phyloP scores from a whole-genome alignment of 2,113 vertebrate genomes.

The Atractosteus spatula region DNA sequence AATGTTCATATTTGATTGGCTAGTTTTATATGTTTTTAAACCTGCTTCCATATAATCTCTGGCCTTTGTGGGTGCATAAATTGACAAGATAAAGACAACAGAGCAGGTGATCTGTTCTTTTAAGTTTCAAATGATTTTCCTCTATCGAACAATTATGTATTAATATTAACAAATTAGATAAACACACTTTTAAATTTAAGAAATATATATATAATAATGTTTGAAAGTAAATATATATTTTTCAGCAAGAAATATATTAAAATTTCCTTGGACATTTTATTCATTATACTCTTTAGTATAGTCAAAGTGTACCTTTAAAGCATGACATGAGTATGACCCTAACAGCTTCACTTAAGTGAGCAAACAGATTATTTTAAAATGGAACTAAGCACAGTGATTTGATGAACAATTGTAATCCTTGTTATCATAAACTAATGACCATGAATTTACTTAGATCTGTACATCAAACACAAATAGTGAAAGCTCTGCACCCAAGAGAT shows the following conservation, averaged over 20 bases:
- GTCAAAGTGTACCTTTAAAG: not conserved
- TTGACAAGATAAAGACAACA: too few relatives aligned
- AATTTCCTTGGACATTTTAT: not conserved
- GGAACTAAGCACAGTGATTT: conserved; percentile 23
- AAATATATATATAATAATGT: not conserved
- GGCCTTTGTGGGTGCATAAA: too few relatives aligned
- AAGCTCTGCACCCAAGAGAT: conserved; percentile 12
- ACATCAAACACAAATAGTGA: conserved; percentile 18
- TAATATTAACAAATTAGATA: too few relatives aligned
- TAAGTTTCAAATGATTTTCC: too few relatives aligned
- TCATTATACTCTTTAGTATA: too few relatives aligned
- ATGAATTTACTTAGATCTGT: conserved; percentile 22
- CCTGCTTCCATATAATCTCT: too few relatives aligned
- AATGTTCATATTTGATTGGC: too few relatives aligned
- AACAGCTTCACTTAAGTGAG: not conserved
- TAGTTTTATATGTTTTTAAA: too few relatives aligned
- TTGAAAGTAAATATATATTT: not conserved
- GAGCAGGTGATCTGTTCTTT: too few relatives aligned
- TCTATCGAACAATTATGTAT: too few relatives aligned
- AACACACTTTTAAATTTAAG: too few relatives aligned
- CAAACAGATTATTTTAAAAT: conserved; percentile 32
- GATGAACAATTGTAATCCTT: conserved; percentile 26
- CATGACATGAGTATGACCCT: not conserved
- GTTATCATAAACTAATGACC: conserved; percentile 20
- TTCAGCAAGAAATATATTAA: not conserved